Evolutionary conservation across 2,797 vertebrate species (phyloP), one percentile per base, ranked within the genome.

Genomic region (Cichlasoma orientale): DNA sequence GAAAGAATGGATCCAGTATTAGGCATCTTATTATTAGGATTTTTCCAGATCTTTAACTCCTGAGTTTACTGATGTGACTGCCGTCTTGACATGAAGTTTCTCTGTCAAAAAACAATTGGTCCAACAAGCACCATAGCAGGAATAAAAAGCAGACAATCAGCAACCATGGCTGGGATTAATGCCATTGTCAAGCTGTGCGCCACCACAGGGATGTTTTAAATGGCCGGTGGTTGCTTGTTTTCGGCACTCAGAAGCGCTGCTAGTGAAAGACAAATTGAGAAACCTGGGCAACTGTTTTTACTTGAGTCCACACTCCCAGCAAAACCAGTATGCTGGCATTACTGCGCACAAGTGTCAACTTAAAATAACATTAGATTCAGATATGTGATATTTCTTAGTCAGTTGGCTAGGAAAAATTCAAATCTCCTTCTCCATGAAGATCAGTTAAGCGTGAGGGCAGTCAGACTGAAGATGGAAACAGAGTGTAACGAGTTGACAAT

Each of bases 11-110:
- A 38, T 72, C 52, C 52, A 44, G 3, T 55, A 66, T 78, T 63
- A 54, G 72, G 44, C 75, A 86, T 81, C 25, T 69, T 72, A 66
- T 56, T 72, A 71, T 83, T 57, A 41, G 54, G 75, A 83, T 76
- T 68, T 68, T 50, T 7, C 44, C 25, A 68, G 44, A 52, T 18
- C 4, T 68, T 68, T 52, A n/a, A 52, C 50, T 68, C 63, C 44
- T 50, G 18, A 68, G 41, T 68, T 68, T 47, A 50, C 63, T 52
- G 23, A 55, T 55, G 33, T 23, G n/a, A 38, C 58, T 61, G 25
- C 6, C 0, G 1, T 52, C 25, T 68, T 68, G 18, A 68, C 44
- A 14, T 1, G 0, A 31, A 44, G 18, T 52, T 50, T 68, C 63
- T 68, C 63, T n/a, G 25, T 68, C 13, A 52, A 41, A 68, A 68